Evolutionary conservation across 2,888 invertebrate genomes (phyloP), one percentile per base, ranked within the genome.

Genomic region (Selenia dentaria): DNA sequence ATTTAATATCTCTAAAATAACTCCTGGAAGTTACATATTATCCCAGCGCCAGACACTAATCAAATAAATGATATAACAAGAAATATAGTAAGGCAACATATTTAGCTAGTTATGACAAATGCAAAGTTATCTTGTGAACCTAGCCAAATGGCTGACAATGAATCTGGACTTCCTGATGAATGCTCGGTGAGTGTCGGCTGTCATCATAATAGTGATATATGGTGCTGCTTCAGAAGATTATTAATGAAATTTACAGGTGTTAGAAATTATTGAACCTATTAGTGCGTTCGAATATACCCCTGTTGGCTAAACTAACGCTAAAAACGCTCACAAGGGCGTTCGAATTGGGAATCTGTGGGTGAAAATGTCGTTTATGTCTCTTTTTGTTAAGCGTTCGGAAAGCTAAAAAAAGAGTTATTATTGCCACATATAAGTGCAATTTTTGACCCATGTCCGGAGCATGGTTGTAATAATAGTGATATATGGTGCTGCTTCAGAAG

Each of bases 111-210:
- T 85, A 81, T 81, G 81, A 84, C 76, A 82, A 74, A 70, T 82
- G 80, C 66, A 43, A 42, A 32, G 57, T 59, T 71, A 62, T 60
- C 70, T 76, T 72, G 77, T 57, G 65, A 60, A 60, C 66, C 59
- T 70, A 63, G 86, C 85, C 85, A 88, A 86, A 78, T 77, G 74
- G 58, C 59, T 74, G 77, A 76, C 78, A 74, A 74, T 73, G 70
- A 70, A 67, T 57, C 68, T 75, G 74, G 76, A 78, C 71, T 82
- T 82, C 77, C 81, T 84, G 82, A 86, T 62, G 68, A 69, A 82
- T 84, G 70, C 57, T 44, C 66, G 78, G 54, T 86, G 81, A 79
- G 73, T 86, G 83, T 67, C 51, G 50, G 60, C 51, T 59, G 57
- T 54, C 61, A 63, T 61, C 59, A 60, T 59, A 52, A 59, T 59